Percentiles rank a stretch among this genome's conserved stretches.
Evolutionary conservation across 2,797 vertebrate genomes (phyloP).

Genomic region (Peromyscus nudipes): DNA sequence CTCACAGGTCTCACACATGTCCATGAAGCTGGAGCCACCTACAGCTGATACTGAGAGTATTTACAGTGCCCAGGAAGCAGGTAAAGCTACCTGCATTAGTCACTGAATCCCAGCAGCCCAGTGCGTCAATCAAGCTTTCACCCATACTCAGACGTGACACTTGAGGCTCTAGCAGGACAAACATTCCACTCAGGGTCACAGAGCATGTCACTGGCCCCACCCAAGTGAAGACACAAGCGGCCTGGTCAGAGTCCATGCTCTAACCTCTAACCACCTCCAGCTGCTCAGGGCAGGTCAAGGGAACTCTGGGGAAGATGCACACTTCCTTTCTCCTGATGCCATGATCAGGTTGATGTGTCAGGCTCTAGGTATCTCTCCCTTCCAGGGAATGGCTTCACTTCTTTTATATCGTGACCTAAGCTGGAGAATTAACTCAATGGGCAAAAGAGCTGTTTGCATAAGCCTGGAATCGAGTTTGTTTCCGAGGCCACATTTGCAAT

Average conservation of each 20-base stretch:
- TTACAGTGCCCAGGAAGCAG: rapidly evolving
- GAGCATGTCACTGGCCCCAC: not conserved
- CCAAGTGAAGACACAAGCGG: not conserved
- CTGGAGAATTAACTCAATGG: not conserved
- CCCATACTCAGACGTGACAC: not conserved
- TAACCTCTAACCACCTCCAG: not conserved
- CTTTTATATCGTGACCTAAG: not conserved
- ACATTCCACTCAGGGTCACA: not conserved
- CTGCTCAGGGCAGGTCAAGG: not conserved
- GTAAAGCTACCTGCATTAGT: not conserved
- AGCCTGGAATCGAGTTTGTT: not conserved
- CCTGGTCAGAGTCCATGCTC: not conserved
- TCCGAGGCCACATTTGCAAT: too few species aligned
- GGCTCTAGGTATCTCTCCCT: not conserved
- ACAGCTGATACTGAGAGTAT: not conserved
- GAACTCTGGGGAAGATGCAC: too few species aligned
- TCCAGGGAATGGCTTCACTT: not conserved
- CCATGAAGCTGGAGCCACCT: not conserved
- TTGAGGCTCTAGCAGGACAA: not conserved
- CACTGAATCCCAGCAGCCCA: not conserved
- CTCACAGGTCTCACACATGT: too few species aligned
- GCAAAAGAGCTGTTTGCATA: not conserved
- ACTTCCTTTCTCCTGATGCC: not conserved
- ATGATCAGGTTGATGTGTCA: not conserved
- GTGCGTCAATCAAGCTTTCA: not conserved